Percentiles rank a stretch among this genome's conserved stretches.
phyloP scores from a whole-genome alignment of 2,113 vertebrate species.

The Paraplagusia blochii region DNA sequence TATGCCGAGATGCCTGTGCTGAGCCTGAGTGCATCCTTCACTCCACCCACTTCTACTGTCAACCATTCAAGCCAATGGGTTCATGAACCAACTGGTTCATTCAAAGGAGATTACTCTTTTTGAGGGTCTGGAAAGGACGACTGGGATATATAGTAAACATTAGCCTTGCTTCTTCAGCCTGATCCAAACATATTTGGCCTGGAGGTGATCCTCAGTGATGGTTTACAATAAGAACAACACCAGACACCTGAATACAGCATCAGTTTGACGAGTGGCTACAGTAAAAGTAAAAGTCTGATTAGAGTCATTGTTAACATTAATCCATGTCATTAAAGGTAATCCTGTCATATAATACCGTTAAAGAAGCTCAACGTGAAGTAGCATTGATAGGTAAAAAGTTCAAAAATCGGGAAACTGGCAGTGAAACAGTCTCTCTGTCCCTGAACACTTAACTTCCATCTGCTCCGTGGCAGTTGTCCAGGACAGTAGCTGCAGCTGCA shows the following conservation, averaged over 20 bases:
- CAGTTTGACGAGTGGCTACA: too few species aligned
- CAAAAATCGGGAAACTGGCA: conserved; percentile 17
- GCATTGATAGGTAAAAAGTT: conserved; percentile 22
- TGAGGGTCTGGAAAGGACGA: conserved; percentile 58
- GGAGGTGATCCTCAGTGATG: conserved; percentile 49
- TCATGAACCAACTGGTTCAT: too few species aligned
- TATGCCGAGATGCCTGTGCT: conserved; percentile 39
- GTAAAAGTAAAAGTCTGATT: too few species aligned
- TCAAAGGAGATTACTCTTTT: conserved; percentile 67
- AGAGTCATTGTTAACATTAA: too few species aligned
- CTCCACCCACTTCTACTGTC: conserved; percentile 60
- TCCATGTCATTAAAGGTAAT: too few species aligned
- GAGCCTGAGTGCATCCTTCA: conserved; percentile 32
- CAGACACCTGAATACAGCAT: too few species aligned
- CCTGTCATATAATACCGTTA: too few species aligned
- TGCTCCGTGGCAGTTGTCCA: conserved; percentile 29
- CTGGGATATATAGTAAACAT: conserved; percentile 57
- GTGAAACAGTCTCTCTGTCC: conserved; percentile 25
- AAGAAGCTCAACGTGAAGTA: too few species aligned
- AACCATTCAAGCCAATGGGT: conserved; percentile 69
- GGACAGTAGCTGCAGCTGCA: too few species aligned
- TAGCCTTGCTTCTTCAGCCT: conserved; percentile 59
- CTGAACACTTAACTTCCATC: conserved; percentile 24
- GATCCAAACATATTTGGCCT: conserved; percentile 64
- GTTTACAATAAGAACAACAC: conserved; percentile 12